Evolutionary conservation across 2,113 vertebrate species (phyloP).

Genomic region (Sinocyclocheilus anophthalmus): DNA sequence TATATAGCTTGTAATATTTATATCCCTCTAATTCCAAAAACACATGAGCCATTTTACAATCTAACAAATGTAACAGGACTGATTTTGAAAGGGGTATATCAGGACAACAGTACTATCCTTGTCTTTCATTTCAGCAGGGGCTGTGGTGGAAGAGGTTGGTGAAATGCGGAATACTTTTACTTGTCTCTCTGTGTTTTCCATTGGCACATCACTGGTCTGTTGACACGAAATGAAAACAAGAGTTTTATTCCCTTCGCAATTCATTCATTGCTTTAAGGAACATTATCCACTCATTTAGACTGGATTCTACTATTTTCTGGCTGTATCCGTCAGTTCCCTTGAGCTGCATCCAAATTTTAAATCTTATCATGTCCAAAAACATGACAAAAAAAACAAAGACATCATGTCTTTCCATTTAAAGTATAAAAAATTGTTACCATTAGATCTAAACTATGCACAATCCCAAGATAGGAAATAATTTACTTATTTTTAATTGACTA

Average conservation of each 20-base stretch:
- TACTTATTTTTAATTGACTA: neutral
- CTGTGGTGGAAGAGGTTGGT: constrained; percentile 5
- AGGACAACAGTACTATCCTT: neutral
- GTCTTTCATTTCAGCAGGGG: neutral
- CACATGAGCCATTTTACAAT: neutral
- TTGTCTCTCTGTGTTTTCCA: constrained; percentile 31
- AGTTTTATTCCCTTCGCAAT: constrained; percentile 41
- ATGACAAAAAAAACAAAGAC: neutral
- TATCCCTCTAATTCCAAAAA: neutral
- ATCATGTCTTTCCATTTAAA: constrained; percentile 1
- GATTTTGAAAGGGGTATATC: neutral
- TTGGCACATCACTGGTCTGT: constrained; percentile 42
- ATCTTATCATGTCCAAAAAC: constrained; percentile 28
- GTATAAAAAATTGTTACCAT: neutral
- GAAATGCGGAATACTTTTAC: constrained; percentile 17
- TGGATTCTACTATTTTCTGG: constrained; percentile 20
- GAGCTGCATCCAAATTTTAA: constrained; percentile 31
- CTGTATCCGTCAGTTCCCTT: constrained; percentile 17
- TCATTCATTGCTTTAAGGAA: constrained; percentile 20
- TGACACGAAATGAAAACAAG: constrained; percentile 50
- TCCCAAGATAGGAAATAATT: neutral
- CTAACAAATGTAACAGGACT: neutral
- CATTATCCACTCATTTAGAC: constrained; percentile 11
- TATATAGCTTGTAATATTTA: constrained; percentile 22
- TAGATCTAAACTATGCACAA: neutral